Conservation (phyloP, 2,797 vertebrate species). For the Anguilla pacifica region DNA sequence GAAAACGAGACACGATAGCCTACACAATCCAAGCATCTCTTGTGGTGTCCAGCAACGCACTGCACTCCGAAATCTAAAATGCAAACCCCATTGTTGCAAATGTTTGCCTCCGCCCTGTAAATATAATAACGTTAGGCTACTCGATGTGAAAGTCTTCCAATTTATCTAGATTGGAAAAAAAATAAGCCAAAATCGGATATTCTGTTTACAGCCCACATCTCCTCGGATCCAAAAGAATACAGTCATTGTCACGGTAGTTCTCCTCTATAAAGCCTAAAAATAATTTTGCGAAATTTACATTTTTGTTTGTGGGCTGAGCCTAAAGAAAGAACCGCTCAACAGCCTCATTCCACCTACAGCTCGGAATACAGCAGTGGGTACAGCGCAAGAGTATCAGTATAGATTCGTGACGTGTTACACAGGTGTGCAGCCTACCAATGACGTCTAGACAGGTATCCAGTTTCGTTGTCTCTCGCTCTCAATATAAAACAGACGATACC, state of each 20-base stretch:
- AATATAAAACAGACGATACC: neutral
- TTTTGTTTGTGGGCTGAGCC: neutral
- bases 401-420: constrained; percentile 36
- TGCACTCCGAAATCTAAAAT: constrained; percentile 44
- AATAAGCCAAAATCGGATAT: neutral
- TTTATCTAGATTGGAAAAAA: neutral
- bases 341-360: neutral
- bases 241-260: neutral
- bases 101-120: constrained; percentile 71
- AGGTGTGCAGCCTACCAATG: constrained; percentile 33
- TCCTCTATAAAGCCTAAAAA: neutral
- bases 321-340: neutral
- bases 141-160: constrained; percentile 53
- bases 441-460: constrained; percentile 31
- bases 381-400: neutral
- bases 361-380: neutral
- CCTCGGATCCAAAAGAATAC: neutral
- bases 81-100: constrained; percentile 50
- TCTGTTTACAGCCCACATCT: neutral
- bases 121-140: constrained; percentile 46
- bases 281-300: neutral
- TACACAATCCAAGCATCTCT: constrained; percentile 34
- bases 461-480: neutral
- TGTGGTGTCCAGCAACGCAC: constrained; percentile 41
- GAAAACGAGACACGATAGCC: neutral